A percentile compares a stretch with the other conserved stretches of the same genome.
Evolutionary conservation across 2,888 invertebrate genomes (phyloP).

Genomic region (Mythimna albipuncta): DNA sequence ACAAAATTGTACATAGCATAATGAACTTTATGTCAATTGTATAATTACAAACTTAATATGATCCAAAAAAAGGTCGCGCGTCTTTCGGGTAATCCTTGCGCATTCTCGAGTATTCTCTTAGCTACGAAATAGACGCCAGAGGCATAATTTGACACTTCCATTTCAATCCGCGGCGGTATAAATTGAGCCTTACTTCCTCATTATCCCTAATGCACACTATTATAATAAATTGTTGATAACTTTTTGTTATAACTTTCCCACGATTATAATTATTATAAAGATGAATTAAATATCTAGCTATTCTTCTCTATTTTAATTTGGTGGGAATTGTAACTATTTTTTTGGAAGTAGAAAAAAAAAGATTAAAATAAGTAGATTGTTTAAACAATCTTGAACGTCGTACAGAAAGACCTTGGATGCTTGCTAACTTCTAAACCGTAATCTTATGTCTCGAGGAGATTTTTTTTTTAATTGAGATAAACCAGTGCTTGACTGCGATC

Average conservation of each 20-base stretch:
- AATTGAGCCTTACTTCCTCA: neutral
- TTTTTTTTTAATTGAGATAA: no score
- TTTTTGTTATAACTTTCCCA: conserved; percentile 12
- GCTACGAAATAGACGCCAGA: no score
- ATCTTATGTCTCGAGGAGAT: neutral
- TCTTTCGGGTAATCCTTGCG: no score
- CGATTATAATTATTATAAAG: neutral
- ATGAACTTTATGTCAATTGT: no score
- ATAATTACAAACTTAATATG: no score
- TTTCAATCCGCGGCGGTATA: no score
- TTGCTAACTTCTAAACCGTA: neutral
- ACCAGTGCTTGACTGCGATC: no score
- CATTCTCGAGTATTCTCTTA: no score
- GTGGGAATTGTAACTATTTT: neutral
- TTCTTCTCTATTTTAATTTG: neutral
- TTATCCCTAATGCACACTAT: neutral
- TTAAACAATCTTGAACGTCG: neutral
- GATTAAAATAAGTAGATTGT: no score
- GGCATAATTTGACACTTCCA: no score
- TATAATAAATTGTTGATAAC: neutral
- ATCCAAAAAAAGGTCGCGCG: no score
- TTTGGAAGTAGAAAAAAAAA: neutral
- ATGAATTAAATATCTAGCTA: neutral
- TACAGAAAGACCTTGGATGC: neutral
- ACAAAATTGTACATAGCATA: no score